These are phyloP conservation scores for Clostera curtula DNA, from an alignment of 2,888 invertebrate species.

Conservation along the genomic window DNA sequence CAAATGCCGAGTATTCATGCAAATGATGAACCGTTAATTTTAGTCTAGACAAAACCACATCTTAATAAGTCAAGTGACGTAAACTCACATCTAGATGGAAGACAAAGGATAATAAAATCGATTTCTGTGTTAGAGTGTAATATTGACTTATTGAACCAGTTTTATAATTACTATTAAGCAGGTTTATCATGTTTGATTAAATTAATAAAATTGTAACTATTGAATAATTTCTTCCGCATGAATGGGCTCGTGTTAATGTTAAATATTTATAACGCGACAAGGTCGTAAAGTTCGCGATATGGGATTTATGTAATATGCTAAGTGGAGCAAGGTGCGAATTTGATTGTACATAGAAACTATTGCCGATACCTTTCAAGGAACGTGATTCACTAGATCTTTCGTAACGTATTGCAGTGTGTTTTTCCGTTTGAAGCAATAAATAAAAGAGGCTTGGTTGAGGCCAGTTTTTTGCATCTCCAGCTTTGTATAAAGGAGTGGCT, in stretches of 20 bases:
- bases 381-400: conserved; percentile 23
- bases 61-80: too few relatives aligned
- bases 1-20: too few relatives aligned
- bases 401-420: conserved; percentile 12
- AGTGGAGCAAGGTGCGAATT: conserved; percentile 22
- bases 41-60: too few relatives aligned
- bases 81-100: too few relatives aligned
- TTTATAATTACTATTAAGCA: conserved; percentile 9
- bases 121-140: too few relatives aligned
- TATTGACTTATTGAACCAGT: conserved; percentile 12
- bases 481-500: too few relatives aligned
- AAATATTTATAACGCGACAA: conserved; percentile 9
- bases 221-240: conserved; percentile 10
- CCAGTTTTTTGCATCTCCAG: neutral
- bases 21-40: too few relatives aligned
- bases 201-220: conserved; percentile 1
- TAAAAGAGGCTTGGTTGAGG: neutral
- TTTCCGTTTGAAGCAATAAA: conserved; percentile 7
- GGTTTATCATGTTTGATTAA: conserved; percentile 2
- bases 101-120: conserved; percentile 1
- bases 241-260: neutral
- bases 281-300: conserved; percentile 15
- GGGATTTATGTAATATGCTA: conserved; percentile 19
- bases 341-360: conserved; percentile 15
- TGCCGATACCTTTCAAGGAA: conserved; percentile 25